phyloP scores from a whole-genome alignment of 2,113 vertebrate genomes.

The Mohoua ochrocephala region DNA sequence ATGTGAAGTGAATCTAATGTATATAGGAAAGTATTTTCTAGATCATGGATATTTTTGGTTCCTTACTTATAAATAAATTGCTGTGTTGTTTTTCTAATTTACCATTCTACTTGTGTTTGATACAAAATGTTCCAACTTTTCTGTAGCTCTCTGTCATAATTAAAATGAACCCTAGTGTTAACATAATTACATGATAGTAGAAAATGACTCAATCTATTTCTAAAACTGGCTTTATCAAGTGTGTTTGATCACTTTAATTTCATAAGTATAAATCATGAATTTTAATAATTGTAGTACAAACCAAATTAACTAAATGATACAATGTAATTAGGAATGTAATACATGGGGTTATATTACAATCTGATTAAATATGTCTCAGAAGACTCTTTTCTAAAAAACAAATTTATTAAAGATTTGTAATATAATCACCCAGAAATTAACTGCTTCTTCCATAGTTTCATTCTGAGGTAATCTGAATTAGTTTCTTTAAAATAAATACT shows the following conservation, averaged over 20 bases:
- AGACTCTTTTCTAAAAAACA: neutral
- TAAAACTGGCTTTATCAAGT: slow-evolving; percentile 41
- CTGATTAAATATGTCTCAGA: slow-evolving; percentile 40
- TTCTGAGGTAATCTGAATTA: neutral
- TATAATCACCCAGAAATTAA: neutral
- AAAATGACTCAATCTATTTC: slow-evolving; percentile 44
- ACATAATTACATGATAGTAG: slow-evolving; percentile 20
- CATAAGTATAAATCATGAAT: slow-evolving; percentile 23
- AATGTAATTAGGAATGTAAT: slow-evolving; percentile 44
- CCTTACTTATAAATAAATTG: neutral
- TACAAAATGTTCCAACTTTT: neutral
- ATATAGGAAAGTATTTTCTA: neutral
- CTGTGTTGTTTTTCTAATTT: neutral
- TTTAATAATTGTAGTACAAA: slow-evolving; percentile 48
- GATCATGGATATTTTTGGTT: neutral
- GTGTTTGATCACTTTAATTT: slow-evolving; percentile 51
- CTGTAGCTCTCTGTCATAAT: neutral
- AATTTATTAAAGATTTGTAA: slow-evolving; percentile 13
- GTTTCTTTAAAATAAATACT: neutral
- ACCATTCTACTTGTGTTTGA: neutral
- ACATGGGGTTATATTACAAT: neutral
- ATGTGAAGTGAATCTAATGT: neutral
- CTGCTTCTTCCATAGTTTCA: neutral
- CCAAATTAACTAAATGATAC: slow-evolving; percentile 37
- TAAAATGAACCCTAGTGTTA: slow-evolving; percentile 38